These are phyloP conservation scores for Caenorhabditis sp. DNA, from an alignment of 2,888 invertebrate genomes.

Conservation along the genomic window DNA sequence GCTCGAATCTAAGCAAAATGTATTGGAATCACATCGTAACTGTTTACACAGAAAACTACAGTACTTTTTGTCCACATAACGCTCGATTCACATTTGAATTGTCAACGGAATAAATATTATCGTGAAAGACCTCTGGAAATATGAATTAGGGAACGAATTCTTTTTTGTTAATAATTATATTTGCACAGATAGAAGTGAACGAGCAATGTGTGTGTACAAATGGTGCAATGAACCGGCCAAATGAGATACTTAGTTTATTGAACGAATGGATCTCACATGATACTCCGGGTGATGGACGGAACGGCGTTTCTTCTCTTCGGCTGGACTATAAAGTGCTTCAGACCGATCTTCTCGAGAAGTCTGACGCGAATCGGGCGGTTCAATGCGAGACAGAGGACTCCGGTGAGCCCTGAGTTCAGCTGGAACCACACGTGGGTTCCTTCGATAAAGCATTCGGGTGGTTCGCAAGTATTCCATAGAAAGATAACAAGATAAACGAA, in stretches of 20 bases:
- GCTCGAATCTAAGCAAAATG: too few relatives aligned
- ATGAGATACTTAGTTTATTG: too few relatives aligned
- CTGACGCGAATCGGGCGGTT: constrained; percentile 25
- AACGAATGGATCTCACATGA: too few relatives aligned
- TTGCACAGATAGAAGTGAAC: too few relatives aligned
- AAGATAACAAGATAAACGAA: neutral
- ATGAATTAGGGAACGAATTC: too few relatives aligned
- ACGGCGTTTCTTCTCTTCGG: neutral
- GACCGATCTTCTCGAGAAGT: constrained; percentile 16
- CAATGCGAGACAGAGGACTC: neutral
- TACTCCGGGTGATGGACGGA: constrained; percentile 7
- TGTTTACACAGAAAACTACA: constrained; percentile 18
- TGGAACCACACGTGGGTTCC: constrained; percentile 23
- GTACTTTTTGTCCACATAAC: constrained; percentile 7
- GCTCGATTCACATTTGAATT: neutral
- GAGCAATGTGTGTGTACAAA: neutral
- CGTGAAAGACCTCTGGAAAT: too few relatives aligned
- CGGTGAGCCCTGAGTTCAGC: neutral
- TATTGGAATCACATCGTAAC: too few relatives aligned
- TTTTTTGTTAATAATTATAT: too few relatives aligned
- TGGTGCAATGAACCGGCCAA: neutral
- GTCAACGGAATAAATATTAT: constrained; percentile 15
- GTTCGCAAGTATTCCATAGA: constrained; percentile 10
- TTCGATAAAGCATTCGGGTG: constrained; percentile 21
- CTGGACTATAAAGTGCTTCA: constrained; percentile 28